Base-by-base conservation (phyloP, 1,140 invertebrate species). In the Heliconius congener region DNA sequence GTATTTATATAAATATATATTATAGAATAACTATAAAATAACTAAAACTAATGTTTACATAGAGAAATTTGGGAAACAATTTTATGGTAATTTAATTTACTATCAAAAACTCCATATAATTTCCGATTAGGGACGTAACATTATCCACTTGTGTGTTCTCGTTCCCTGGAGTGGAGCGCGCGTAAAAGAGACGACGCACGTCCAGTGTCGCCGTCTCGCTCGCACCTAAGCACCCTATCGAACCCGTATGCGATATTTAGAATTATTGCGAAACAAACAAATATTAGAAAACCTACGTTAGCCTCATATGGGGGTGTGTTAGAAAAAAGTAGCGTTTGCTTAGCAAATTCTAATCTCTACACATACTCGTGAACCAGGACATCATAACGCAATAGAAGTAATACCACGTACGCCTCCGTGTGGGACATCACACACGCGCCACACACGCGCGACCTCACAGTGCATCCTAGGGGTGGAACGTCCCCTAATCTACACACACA, bases 291-390 rank as follows among this genome's bases (percentile, higher is more conserved):
- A 55, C 71, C 77, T 83, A 86, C 82, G 84, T 88, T 85, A 86
- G 85, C 74, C 80, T 80, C 88, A 87, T 86, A 84, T 87, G 87
- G 81, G 74, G 77, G 83, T 81, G 83, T 86, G 86, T 93, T 92
- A 93, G 91, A 94, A 93, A 93, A 93, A 92, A 92, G 83, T 84
- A 87, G 84, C 90, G 86, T 93, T 93, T 92, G 91, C 88, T 94
- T 93, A 94, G 93, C 86, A 94, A 93, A 92, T 93, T 94, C 93
- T 94, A 94, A 94, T 94, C 93, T 94, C 90, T 91, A 89, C 93
- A 93, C 93, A 94, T 94, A 94, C 91, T 93, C 91, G 80, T 83
- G 77, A 87, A 93, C 91, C 82, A 93, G 91, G 91, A 84, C 77
- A 84, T 73, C 91, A 93, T 88, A 84, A 90, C 46, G 77, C 50